Evolutionary conservation across 2,888 invertebrate species (phyloP), one percentile per base, ranked within the genome.

Genomic region (Pharmacophagus antenor): DNA sequence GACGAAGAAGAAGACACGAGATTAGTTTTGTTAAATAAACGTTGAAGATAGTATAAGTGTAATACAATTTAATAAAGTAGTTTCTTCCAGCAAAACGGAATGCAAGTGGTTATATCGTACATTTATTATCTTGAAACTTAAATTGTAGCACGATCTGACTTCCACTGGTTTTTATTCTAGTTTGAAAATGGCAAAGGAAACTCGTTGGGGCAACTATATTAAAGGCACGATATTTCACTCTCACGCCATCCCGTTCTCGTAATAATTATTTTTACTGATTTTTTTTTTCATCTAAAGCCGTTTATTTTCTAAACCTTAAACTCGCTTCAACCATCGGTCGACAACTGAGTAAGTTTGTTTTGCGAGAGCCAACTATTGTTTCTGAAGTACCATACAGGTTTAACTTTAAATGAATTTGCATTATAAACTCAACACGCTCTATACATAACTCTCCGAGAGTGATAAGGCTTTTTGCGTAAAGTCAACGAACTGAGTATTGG

Each of bases 341-440:
- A 8, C 23, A 56, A 37, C 51, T 55, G 21, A 22, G 42, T 31
- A 46, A 50, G 44, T 23, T 23, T 46, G 17, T 12, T 52, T 56
- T 52, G 17, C 37, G 37, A 50, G 47, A 51, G 22, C 31, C 27
- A 12, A 15, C 31, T 58, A 62, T 64, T 65, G 63, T 65, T 64
- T 63, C 55, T 23, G 42, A 48, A 55, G 56, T 42, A 53, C 56
- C 27, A 17, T 23, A 56, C 51, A 42, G 51, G 44, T 44, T 48
- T 41, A 20, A 47, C 41, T 48, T 52, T 50, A 62, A 64, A 63
- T 61, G 63, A 42, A 67, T 67, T 61, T 64, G 58, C 62, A 62
- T 60, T 37, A 57, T 31, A 57, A 62, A 60, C 46, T 63, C 54
- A 58, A 59, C 62, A 51, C 37, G 8, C 12, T 49, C 37, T 60